These are phyloP conservation scores for Lithophane ornitopus DNA, from an alignment of 2,888 invertebrate genomes.

Conservation along the genomic window DNA sequence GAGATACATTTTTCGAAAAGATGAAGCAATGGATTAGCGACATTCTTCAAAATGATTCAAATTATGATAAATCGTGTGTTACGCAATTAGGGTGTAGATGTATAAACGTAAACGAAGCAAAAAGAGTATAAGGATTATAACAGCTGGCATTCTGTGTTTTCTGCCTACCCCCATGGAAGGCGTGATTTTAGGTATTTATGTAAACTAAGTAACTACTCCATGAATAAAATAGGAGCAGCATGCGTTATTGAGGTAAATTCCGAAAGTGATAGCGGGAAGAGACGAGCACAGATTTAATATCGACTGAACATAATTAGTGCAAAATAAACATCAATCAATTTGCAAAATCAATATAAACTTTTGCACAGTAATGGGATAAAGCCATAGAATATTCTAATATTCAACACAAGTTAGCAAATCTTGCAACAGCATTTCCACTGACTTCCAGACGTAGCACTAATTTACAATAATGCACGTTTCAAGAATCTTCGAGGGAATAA, in stretches of 20 bases:
- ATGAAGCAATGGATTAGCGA: too few relatives aligned
- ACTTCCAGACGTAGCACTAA: neutral
- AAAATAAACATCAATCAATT: neutral
- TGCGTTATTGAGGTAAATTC: neutral
- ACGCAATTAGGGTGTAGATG: too few relatives aligned
- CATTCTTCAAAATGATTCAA: too few relatives aligned
- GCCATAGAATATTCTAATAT: neutral
- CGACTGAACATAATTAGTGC: neutral
- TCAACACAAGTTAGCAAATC: neutral
- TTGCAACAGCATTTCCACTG: neutral
- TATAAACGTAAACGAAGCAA: too few relatives aligned
- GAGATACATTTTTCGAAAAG: too few relatives aligned
- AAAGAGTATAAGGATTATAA: too few relatives aligned
- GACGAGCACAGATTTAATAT: neutral
- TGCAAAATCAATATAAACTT: neutral
- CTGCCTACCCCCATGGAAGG: too few relatives aligned
- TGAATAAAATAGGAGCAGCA: neutral
- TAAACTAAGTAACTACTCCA: neutral
- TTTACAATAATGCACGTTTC: conserved; percentile 5
- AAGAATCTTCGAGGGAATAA: neutral
- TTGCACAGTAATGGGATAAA: neutral
- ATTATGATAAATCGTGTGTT: too few relatives aligned
- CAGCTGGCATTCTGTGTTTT: too few relatives aligned
- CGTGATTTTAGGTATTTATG: too few relatives aligned
- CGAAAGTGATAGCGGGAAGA: neutral